phyloP scores from a whole-genome alignment of 2,888 invertebrate genomes.

The Papilio elwesi region DNA sequence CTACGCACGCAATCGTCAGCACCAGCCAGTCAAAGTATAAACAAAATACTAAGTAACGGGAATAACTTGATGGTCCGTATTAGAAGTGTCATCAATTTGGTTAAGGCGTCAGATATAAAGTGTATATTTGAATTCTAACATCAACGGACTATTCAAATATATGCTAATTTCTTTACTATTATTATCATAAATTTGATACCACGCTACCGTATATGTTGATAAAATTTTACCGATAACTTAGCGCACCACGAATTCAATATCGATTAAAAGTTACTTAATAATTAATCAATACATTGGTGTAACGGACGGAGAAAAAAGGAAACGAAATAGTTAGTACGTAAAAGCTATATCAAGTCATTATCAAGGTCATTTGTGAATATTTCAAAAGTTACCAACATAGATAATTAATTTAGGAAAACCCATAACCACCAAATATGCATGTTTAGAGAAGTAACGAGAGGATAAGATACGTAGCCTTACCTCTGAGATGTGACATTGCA shows the following conservation, averaged over 20 bases:
- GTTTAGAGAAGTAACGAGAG: too few species aligned
- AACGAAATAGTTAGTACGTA: too few species aligned
- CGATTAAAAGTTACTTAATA: slow-evolving; percentile 22
- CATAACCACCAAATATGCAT: too few species aligned
- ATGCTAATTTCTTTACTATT: slow-evolving; percentile 54
- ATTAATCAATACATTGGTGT: not conserved
- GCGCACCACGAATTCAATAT: slow-evolving; percentile 20
- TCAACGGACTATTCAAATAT: slow-evolving; percentile 7
- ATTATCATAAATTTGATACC: slow-evolving; percentile 55
- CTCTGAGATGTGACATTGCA: too few species aligned
- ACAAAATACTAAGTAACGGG: too few species aligned
- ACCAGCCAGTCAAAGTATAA: too few species aligned
- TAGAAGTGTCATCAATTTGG: not conserved
- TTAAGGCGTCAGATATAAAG: slow-evolving; percentile 5
- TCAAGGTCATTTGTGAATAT: too few species aligned
- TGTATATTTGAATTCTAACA: slow-evolving; percentile 13
- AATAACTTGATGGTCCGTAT: not conserved
- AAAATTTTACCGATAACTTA: slow-evolving; percentile 33
- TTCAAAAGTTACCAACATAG: too few species aligned
- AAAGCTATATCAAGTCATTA: too few species aligned
- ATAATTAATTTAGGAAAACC: too few species aligned
- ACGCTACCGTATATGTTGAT: slow-evolving; percentile 51
- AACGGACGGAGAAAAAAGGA: slow-evolving; percentile 1
- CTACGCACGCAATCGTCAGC: too few species aligned
- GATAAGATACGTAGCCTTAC: too few species aligned